Conservation (phyloP, 35 echinoderm and acorn worm genomes). For the Heliocidaris tuberculata region DNA sequence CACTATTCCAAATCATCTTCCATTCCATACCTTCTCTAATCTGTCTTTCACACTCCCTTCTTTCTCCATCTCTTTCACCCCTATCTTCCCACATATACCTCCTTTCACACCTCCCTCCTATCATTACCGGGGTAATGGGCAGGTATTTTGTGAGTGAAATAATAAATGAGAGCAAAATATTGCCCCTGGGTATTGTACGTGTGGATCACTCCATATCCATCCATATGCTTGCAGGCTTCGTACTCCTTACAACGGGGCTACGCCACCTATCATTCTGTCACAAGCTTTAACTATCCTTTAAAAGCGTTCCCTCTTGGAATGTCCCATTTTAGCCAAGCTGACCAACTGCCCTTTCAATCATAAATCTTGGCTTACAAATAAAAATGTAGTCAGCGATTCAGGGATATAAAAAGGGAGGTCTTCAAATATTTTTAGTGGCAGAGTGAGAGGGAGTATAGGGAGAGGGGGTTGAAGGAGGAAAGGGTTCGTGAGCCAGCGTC, state of each 20-base stretch:
- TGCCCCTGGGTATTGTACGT: constrained; percentile 15
- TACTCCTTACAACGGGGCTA: neutral
- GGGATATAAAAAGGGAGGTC: neutral
- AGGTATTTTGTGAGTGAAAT: constrained; percentile 42
- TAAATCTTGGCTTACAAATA: constrained; percentile 23
- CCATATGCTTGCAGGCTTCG: neutral
- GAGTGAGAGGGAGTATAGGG: neutral
- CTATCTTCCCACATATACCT: neutral
- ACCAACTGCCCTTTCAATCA: neutral
- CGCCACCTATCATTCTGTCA: constrained; percentile 37
- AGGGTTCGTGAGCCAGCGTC: neutral
- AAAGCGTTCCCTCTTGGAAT: neutral
- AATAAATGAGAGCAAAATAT: constrained; percentile 43
- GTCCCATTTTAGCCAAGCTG: neutral
- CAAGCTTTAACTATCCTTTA: neutral
- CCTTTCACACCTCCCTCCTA: neutral
- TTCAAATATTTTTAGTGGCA: neutral
- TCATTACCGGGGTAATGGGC: constrained; percentile 33
- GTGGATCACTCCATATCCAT: neutral
- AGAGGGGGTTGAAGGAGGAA: neutral
- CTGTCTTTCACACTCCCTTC: neutral
- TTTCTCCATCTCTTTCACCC: neutral
- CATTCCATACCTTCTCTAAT: neutral
- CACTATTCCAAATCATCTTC: no score
- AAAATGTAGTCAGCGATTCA: neutral